Evolutionary conservation across 2,888 invertebrate species (phyloP), one percentile per base, ranked within the genome.

Genomic region (Andrena dorsata): DNA sequence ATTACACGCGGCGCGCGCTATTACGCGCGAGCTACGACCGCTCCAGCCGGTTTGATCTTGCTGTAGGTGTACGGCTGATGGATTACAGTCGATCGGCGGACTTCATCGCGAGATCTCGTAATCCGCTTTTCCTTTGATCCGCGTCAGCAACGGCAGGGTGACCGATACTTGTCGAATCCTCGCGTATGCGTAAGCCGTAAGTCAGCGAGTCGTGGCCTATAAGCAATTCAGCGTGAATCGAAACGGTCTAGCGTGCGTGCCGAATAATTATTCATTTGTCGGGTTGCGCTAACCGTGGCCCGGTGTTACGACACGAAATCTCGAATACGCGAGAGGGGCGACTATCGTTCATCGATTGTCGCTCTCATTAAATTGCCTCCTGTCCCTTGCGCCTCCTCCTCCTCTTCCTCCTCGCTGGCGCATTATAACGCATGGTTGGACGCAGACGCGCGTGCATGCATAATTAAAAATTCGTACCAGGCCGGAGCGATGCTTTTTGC

Each of bases 211-310:
- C 85, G 66, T 65, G 76, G 83, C 64, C 79, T 72, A 71, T 77
- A 85, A 86, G 83, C 80, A 60, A 61, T 64, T 60, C 71, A 66
- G 58, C 41, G 75, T 90, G 90, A 26, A 92, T 92, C 91, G 91
- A 88, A 87, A 89, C 86, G 87, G 82, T 86, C 88, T 90, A 66
- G 87, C 90, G 90, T 90, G 90, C 90, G 88, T 86, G 88, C 85
- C 88, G 88, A 88, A 91, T 90, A 91, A 90, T 91, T 89, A 90
- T 87, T 88, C 90, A 87, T 89, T 89, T 86, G 86, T 80, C 76
- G 35, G 73, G 51, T 26, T 78, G 80, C 35, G 76, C 78, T 75
- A 80, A 81, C 73, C 64, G 78, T 49, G 28, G 64, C 81, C 30
- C 56, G 82, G 70, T 70, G 75, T 85, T 87, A 74, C 88, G 81